Evolutionary conservation across 1,140 invertebrate genomes (phyloP).

Genomic region (Lordiphosa stackelbergi): DNA sequence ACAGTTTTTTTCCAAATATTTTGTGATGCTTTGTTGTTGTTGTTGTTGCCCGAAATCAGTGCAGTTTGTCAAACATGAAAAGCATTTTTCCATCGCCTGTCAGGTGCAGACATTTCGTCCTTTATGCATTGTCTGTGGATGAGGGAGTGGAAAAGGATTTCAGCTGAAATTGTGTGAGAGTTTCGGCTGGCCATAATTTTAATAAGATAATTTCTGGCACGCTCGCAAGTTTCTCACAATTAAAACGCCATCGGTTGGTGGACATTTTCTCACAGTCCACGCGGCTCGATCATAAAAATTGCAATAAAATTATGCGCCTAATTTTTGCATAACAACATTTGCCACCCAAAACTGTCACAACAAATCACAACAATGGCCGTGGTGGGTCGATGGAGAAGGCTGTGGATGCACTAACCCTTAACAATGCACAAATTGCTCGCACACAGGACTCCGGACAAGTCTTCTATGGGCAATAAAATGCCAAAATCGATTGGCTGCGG

Average conservation of each 20-base stretch:
- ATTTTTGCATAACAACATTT: conserved; percentile 77
- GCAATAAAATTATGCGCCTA: conserved; percentile 76
- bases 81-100: conserved; percentile 51
- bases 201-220: conserved; percentile 24
- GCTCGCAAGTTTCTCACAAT: conserved; percentile 54
- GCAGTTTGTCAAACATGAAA: conserved; percentile 68
- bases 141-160: conserved; percentile 39
- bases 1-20: conserved; percentile 48
- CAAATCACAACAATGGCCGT: conserved; percentile 61
- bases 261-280: conserved; percentile 31
- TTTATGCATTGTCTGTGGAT: conserved; percentile 9
- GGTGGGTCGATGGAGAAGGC: conserved; percentile 3
- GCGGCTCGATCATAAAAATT: conserved; percentile 67
- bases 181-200: conserved; percentile 36
- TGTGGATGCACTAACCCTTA: conserved; percentile 56
- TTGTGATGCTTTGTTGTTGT: conserved; percentile 37
- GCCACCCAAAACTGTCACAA: conserved; percentile 56
- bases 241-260: conserved; percentile 59
- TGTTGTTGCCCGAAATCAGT: conserved; percentile 59
- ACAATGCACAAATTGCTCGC: conserved; percentile 62
- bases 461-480: conserved; percentile 62
- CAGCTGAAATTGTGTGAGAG: conserved; percentile 38
- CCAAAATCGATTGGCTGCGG: conserved; percentile 64
- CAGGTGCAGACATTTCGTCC: conserved; percentile 45
- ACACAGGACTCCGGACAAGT: conserved; percentile 4